Evolutionary conservation across 2,113 vertebrate species (phyloP).

Genomic region (Catharus fuscescens): DNA sequence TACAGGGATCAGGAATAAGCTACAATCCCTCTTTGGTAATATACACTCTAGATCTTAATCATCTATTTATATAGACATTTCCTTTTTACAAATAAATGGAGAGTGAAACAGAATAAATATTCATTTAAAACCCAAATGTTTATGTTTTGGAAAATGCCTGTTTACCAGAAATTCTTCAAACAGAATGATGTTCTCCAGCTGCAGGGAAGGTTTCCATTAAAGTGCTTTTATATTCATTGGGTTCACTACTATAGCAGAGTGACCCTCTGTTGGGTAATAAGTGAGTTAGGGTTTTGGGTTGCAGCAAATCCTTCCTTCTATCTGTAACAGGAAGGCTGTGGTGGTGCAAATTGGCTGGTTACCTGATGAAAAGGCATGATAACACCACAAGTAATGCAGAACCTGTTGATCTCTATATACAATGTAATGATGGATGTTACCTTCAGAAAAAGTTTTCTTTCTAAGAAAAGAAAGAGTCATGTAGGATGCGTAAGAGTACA

Average conservation of each 20-base stretch:
- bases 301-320: slow-evolving; percentile 45
- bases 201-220: slow-evolving; percentile 47
- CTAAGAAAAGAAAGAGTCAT: background rate
- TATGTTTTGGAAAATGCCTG: slow-evolving; percentile 52
- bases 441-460: background rate
- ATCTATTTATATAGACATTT: slow-evolving; percentile 62
- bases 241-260: background rate
- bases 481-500: background rate
- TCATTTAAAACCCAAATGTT: slow-evolving; percentile 43
- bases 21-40: background rate
- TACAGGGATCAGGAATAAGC: background rate
- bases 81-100: slow-evolving; percentile 59
- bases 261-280: background rate
- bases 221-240: slow-evolving; percentile 3
- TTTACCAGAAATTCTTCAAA: slow-evolving; percentile 59
- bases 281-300: slow-evolving; percentile 22
- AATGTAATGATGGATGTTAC: slow-evolving; percentile 10
- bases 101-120: slow-evolving; percentile 40
- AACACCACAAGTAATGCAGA: slow-evolving; percentile 33
- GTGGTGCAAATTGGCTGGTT: slow-evolving; percentile 59
- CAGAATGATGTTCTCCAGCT: slow-evolving; percentile 55
- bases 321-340: slow-evolving; percentile 35
- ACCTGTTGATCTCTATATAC: background rate
- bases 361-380: slow-evolving; percentile 48
- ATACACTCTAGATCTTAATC: slow-evolving; percentile 36